Evolutionary conservation across 2,797 vertebrate species (phyloP), one percentile per base, ranked within the genome.

Genomic region (Staurois parvus): DNA sequence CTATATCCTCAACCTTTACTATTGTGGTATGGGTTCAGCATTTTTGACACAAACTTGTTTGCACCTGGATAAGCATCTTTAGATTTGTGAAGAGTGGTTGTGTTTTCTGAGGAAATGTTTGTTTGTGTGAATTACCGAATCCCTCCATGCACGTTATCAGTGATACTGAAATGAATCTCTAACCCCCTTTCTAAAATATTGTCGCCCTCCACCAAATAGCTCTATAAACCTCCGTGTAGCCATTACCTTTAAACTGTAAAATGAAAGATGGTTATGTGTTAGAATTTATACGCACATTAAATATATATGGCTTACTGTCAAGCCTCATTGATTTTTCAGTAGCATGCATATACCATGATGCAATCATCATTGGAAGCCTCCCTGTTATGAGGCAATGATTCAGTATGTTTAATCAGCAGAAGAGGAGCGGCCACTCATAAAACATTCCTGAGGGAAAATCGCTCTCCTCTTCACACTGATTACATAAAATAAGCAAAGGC

Each of bases 271-370:
- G 79, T 81, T 72, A 81, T 81, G 79, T 81, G 45, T 81, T 81
- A 70, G 78, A 80, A 70, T 81, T 80, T 81, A 81, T 81, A 72
- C 19, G 30, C 56, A 62, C 79, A 72, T 72, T 81, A 81, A 81
- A 81, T 81, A 34, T 81, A 59, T 81, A 81, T 62, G 45, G 79
- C 67, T 64, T 70, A 28, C 74, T 42, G 67, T 84, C 66, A 77
- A 40, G 68, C 48, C 28, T 62, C 48, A 84, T 84, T 78, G 74
- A 84, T 84, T 84, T 70, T 83, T 74, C n/a, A 72, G 75, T 78
- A 72, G 83, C 69, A 78, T 78, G 75, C 75, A 72, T 78, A 72
- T 62, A 64, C 83, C 45, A 42, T 84, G 83, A 84, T 72, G 83
- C 75, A 84, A 72, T 64, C 24, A 67, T 45, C 67, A 77, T 29